Evolutionary conservation across 2,113 vertebrate species (phyloP).

Genomic region (Paramormyrops kingsleyae): DNA sequence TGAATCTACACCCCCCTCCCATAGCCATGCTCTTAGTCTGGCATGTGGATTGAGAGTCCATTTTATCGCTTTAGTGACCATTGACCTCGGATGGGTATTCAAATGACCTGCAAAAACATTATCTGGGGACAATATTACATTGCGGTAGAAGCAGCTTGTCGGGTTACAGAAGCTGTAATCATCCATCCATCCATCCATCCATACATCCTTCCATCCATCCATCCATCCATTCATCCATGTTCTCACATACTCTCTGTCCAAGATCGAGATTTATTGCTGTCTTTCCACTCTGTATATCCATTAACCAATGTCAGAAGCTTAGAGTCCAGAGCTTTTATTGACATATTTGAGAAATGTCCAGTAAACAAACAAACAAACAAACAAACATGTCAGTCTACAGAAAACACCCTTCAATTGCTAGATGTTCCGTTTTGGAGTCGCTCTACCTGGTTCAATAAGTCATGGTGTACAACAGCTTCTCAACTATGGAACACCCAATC

Average conservation of each 20-base stretch:
- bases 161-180: background rate
- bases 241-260: background rate
- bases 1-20: background rate
- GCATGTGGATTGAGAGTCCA: background rate
- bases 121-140: background rate
- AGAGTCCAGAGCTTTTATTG: background rate
- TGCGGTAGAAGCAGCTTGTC: background rate
- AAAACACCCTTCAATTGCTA: background rate
- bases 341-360: background rate
- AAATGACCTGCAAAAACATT: background rate
- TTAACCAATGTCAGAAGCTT: background rate
- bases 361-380: background rate
- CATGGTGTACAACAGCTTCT: background rate
- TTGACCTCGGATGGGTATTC: background rate
- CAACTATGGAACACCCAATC: background rate
- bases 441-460: background rate
- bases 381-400: background rate
- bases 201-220: background rate
- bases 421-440: background rate
- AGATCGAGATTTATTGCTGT: background rate
- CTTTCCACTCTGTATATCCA: background rate
- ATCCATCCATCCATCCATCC: background rate
- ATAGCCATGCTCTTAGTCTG: background rate
- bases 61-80: background rate
- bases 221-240: background rate